Conservation (phyloP, 2,113 vertebrate genomes). For the Pachycephala philippinensis region DNA sequence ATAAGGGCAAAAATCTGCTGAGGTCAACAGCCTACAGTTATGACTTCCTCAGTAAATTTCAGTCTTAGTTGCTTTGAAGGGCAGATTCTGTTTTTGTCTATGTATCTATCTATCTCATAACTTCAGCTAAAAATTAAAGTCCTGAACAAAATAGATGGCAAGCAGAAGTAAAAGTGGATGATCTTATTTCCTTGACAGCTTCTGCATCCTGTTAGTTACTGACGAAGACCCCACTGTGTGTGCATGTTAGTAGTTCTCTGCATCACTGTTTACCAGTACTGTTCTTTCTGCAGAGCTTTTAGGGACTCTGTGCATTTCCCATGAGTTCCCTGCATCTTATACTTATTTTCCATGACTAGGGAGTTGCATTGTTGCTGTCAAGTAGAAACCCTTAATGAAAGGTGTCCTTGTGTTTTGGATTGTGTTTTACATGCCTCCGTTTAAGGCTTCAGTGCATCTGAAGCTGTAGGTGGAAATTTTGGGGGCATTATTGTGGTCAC, state of each 20-base stretch:
- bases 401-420: neutral
- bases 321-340: neutral
- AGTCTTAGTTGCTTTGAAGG: neutral
- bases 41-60: neutral
- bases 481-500: fast-evolving
- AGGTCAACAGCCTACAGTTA: neutral
- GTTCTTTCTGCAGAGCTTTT: neutral
- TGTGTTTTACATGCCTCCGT: neutral
- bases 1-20: constrained; percentile 11
- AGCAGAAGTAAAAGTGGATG: neutral
- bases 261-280: neutral
- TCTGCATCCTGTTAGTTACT: neutral
- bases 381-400: neutral
- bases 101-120: neutral
- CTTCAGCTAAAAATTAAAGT: neutral
- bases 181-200: neutral
- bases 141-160: neutral
- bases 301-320: neutral
- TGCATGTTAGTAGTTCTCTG: neutral
- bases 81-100: neutral
- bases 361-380: neutral
- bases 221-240: neutral
- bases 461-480: neutral
- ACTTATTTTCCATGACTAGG: neutral
- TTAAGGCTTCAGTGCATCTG: neutral